Conservation (phyloP, 2,888 invertebrate genomes). For the Belgica antarctica region DNA sequence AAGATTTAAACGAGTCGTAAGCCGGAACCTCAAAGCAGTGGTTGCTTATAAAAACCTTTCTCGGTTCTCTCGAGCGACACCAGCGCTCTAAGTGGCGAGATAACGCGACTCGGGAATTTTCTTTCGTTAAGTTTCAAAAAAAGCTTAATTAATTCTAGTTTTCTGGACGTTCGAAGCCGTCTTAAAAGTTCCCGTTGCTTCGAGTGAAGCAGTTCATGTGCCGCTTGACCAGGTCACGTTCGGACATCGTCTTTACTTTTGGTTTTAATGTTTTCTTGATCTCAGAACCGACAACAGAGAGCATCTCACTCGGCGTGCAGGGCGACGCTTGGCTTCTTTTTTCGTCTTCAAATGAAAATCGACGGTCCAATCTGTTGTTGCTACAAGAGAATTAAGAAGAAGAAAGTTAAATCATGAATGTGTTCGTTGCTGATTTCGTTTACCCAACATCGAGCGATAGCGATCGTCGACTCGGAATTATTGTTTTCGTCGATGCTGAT, state of each 20-base stretch:
- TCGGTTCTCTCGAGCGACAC: neutral
- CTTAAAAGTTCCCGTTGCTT: slow-evolving; percentile 33
- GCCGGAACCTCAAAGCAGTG: neutral
- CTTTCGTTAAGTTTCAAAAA: slow-evolving; percentile 10
- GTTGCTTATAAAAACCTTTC: too few species aligned
- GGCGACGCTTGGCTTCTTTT: slow-evolving; percentile 45
- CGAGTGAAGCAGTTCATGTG: slow-evolving; percentile 50
- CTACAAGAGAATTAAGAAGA: slow-evolving; percentile 39
- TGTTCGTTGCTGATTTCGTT: neutral
- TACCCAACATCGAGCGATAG: slow-evolving; percentile 47
- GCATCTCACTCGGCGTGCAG: slow-evolving; percentile 46
- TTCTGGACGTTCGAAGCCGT: neutral
- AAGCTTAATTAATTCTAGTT: neutral
- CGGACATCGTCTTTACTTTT: slow-evolving; percentile 60
- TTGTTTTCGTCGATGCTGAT: slow-evolving; percentile 46
- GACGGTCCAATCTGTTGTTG: too few species aligned
- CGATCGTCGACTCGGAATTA: slow-evolving; percentile 46
- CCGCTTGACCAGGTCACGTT: slow-evolving; percentile 58
- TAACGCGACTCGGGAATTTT: neutral
- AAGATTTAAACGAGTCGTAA: slow-evolving; percentile 38
- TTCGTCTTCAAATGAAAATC: slow-evolving; percentile 45
- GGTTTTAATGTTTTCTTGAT: slow-evolving; percentile 61
- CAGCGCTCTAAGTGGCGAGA: slow-evolving; percentile 25
- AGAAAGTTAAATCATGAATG: neutral
- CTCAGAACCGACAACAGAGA: slow-evolving; percentile 60